Evolutionary conservation across 2,113 vertebrate species (phyloP), one percentile per base, ranked within the genome.

Genomic region (Perca schrenkii): DNA sequence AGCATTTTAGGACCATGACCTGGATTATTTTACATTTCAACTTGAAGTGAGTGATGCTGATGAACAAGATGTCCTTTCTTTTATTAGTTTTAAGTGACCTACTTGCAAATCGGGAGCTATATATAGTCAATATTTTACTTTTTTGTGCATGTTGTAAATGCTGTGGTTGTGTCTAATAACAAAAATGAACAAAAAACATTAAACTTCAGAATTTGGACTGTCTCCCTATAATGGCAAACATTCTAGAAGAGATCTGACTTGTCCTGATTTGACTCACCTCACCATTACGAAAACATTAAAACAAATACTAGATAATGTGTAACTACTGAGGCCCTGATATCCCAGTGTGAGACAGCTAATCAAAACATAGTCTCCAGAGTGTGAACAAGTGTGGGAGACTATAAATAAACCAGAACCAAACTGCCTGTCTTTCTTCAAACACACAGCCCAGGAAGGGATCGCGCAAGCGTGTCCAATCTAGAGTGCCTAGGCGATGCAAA

Each of bases 361-460:
- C 78, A 85, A 86, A 89, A 89, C 73, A 79, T 19, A 63, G 70
- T 82, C 82, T 86, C 56, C 57, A 81, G 80, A 70, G 74, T 76
- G 75, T 60, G 91, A 87, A 73, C 83, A 71, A 77, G 56, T 74
- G 70, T n/a, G 8, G 50, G 58, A 71, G 78, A 67, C 78, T 91
- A 91, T 88, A 89, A 90, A 93, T 91, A 91, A 88, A 86, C 83
- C 76, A 86, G 67, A 88, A 86, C 52, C 74, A 75, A 82, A 78
- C 75, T 52, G 88, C 57, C 54, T 90, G 87, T 86, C 88, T 92
- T 34, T 76, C 83, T 77, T 83, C 85, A 91, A 85, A 90, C 71
- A 89, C 71, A 28, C 65, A 77, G 52, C 80, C 54, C 64, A 36
- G 73, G 64, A 76, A 85, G 71, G 49, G 86, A 80, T 88, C 56